phyloP scores from a whole-genome alignment of 1,140 invertebrate species.

The Oreohelix idahoensis region DNA sequence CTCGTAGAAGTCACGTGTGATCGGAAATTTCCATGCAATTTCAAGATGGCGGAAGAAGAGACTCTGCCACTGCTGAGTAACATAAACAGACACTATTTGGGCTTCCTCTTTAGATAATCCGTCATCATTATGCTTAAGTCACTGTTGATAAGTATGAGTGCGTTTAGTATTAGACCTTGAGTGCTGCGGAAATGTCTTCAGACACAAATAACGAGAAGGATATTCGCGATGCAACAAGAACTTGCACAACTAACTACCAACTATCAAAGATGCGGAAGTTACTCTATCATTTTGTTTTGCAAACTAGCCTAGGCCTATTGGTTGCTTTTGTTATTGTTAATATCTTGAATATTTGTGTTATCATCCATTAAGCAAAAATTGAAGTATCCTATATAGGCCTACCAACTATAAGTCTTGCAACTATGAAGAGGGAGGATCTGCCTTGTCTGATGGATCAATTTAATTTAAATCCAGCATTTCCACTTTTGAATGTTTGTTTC shows the following conservation, averaged over 20 bases:
- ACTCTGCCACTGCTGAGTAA: slow-evolving; percentile 14
- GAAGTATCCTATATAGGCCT: no score
- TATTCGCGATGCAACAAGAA: slow-evolving; percentile 66
- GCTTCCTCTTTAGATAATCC: slow-evolving; percentile 15
- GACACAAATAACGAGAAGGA: slow-evolving; percentile 60
- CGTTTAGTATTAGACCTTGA: slow-evolving; percentile 42
- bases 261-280: no score
- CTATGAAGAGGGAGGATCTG: no score
- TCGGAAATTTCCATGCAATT: slow-evolving; percentile 4
- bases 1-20: slow-evolving; percentile 14
- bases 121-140: slow-evolving; percentile 2
- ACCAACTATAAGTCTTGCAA: no score
- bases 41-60: slow-evolving; percentile 38
- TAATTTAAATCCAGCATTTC: no score
- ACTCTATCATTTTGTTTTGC: no score
- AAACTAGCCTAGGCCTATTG: no score
- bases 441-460: no score
- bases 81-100: slow-evolving; percentile 36
- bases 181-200: slow-evolving; percentile 57
- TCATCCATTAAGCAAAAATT: no score
- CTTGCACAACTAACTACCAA: slow-evolving; percentile 78
- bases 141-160: slow-evolving; percentile 19
- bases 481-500: no score
- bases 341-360: no score
- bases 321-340: no score